A percentile compares a stretch with the other conserved stretches of the same genome.
phyloP scores from a whole-genome alignment of 2,797 vertebrate species.

The Eptatretus atami region DNA sequence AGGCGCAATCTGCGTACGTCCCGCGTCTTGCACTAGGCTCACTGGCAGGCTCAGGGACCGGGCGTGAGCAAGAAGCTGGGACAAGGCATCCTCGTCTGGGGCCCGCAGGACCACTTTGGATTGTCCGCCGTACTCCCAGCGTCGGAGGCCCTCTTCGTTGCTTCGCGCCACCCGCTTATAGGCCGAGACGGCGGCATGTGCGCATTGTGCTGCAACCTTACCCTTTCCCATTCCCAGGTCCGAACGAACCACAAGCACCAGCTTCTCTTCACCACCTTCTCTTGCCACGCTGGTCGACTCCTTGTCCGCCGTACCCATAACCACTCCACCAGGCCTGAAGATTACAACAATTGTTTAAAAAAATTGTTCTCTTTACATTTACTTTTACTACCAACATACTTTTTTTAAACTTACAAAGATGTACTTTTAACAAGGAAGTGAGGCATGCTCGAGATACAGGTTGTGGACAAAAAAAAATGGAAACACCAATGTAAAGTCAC shows the following conservation, averaged over 20 bases:
- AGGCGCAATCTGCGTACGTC: slow-evolving; percentile 64
- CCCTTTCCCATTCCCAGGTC: slow-evolving; percentile 95
- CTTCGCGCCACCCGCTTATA: slow-evolving; percentile 48
- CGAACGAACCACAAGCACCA: slow-evolving; percentile 57
- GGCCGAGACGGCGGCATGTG: slow-evolving; percentile 68
- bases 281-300: slow-evolving; percentile 23
- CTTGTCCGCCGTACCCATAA: no score
- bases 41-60: slow-evolving; percentile 37
- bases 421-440: no score
- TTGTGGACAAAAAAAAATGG: no score
- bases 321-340: no score
- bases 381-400: no score
- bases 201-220: slow-evolving; percentile 69
- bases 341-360: no score
- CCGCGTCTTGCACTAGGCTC: slow-evolving; percentile 75
- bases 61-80: slow-evolving; percentile 34
- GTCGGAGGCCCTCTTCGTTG: slow-evolving; percentile 41
- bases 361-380: no score
- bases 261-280: slow-evolving; percentile 58
- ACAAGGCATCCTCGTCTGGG: slow-evolving; percentile 37
- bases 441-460: no score
- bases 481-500: no score
- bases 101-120: slow-evolving; percentile 75
- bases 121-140: slow-evolving; percentile 80
- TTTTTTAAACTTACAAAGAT: no score